Evolutionary conservation across 2,113 vertebrate species (phyloP), one percentile per base, ranked within the genome.

Genomic region (Cephalophus harveyi): DNA sequence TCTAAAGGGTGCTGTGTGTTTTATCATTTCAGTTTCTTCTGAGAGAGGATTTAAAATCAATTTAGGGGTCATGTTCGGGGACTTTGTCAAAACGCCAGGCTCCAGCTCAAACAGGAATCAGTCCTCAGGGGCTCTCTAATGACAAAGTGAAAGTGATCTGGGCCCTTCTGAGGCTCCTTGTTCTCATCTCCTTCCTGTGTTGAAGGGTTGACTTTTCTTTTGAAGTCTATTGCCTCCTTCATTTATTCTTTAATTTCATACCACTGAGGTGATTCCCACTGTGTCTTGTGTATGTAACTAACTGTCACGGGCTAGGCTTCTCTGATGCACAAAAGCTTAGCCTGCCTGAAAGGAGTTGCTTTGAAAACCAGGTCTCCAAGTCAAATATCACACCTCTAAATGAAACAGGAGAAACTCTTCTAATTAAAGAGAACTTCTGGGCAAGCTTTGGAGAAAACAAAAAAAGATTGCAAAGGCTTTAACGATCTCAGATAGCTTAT

Each of bases 31-130:
- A 95, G 82, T 92, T 95, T 96, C 87, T 93, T 97, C 93, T 96
- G 92, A 95, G 95, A 64, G 96, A 78, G 87, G 97, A 97, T 98
- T 98, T 97, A 89, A 97, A 98, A 98, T 97, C 97, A 98, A 98
- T 98, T 98, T 98, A 96, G 79, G 78, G 97, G 95, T 98, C 98
- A 97, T 94, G 96, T 97, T 97, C 50, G 9, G 57, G 71, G 97
- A 97, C 89, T 97, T 92, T 96, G 97, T 95, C 89, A 96, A 97
- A 98, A 96, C 48, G 46, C 33, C 62, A 92, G 50, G 54, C 30
- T 97, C 81, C 43, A 78, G 81, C 74, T 97, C 87, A 95, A 97
- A 91, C 59, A 96, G 55, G 50, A 97, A 92, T 87, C 15, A 0
- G 64, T 95, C 95, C 78, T 89, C 27, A 14, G 95, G 48, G 93